Percentiles rank a stretch among this genome's conserved stretches.
Evolutionary conservation across 2,797 vertebrate species (phyloP).

Genomic region (Myripristis murdjan): DNA sequence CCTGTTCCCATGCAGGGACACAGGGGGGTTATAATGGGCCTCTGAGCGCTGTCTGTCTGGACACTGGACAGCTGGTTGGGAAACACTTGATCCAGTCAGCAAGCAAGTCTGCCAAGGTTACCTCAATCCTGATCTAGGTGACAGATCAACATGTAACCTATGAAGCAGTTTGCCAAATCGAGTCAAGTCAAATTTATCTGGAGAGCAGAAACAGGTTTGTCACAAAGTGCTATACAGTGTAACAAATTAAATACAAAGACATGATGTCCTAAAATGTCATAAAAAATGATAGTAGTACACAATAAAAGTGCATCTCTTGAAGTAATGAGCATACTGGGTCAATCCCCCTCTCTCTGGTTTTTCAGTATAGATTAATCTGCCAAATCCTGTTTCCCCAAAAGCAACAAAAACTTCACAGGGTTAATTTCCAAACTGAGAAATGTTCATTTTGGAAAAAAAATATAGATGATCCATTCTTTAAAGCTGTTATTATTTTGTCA

Average conservation of each 20-base stretch:
- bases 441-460: too few relatives aligned
- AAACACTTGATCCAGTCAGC: slow-evolving; percentile 65
- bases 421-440: too few relatives aligned
- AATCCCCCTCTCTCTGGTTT: too few relatives aligned
- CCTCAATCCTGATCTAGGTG: slow-evolving; percentile 22
- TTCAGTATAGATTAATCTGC: too few relatives aligned
- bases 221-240: slow-evolving; percentile 23
- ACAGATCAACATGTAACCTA: slow-evolving; percentile 35
- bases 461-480: too few relatives aligned
- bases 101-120: slow-evolving; percentile 20
- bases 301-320: too few relatives aligned
- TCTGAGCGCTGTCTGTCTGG: slow-evolving; percentile 19
- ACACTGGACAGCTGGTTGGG: slow-evolving; percentile 23
- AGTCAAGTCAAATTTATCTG: slow-evolving; percentile 35
- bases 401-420: too few relatives aligned
- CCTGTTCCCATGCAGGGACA: slow-evolving; percentile 59
- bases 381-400: too few relatives aligned
- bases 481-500: too few relatives aligned
- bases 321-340: too few relatives aligned
- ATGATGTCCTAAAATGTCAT: too few relatives aligned
- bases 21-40: slow-evolving; percentile 7
- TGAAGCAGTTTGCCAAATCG: slow-evolving; percentile 36
- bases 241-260: neutral
- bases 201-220: slow-evolving; percentile 29
- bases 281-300: too few relatives aligned